phyloP scores from a whole-genome alignment of 2,113 vertebrate species.

The Psephotus haematonotus region DNA sequence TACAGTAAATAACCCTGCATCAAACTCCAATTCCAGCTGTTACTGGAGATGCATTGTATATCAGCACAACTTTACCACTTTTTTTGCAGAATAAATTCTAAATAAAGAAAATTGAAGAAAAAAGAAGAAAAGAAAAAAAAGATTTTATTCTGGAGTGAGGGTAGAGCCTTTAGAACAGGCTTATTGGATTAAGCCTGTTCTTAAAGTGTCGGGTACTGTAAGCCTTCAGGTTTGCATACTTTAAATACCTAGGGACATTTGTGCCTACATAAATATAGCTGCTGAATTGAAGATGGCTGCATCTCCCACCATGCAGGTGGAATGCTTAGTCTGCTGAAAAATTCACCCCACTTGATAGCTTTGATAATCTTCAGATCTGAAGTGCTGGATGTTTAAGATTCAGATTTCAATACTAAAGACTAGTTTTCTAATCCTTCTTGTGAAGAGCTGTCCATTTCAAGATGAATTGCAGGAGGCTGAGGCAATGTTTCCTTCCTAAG shows the following conservation, averaged over 20 bases:
- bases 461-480: neutral
- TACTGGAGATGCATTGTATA: rapidly evolving
- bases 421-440: neutral
- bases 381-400: neutral
- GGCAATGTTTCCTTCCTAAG: neutral
- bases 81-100: neutral
- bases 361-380: neutral
- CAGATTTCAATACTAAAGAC: neutral
- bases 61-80: neutral
- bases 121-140: neutral
- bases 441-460: neutral
- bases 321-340: neutral
- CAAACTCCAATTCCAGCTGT: neutral
- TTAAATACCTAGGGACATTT: neutral
- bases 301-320: neutral
- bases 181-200: neutral
- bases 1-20: neutral
- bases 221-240: neutral
- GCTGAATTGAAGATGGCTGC: neutral
- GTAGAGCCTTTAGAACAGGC: neutral
- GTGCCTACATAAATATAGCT: neutral
- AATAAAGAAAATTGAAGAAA: neutral
- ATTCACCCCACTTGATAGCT: neutral
- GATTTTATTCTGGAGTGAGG: neutral
- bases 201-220: neutral